Evolutionary conservation across 2,888 invertebrate genomes (phyloP).

Genomic region (Euzetes globulus): DNA sequence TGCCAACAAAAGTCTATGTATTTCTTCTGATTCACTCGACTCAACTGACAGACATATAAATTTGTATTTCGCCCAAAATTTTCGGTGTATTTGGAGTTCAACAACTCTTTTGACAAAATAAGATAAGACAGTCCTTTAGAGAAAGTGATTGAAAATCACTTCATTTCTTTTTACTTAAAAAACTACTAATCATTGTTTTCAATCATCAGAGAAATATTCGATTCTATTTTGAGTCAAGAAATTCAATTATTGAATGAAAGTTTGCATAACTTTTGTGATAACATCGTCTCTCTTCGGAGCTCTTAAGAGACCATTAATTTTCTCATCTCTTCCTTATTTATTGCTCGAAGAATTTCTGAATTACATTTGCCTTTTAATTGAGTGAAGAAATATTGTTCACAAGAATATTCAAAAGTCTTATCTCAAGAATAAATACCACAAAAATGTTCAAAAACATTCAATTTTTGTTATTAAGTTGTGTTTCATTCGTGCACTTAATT

Average conservation of each 20-base stretch:
- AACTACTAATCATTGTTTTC: background rate
- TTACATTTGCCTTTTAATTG: background rate
- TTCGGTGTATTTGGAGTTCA: background rate
- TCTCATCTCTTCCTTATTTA: background rate
- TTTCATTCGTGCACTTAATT: background rate
- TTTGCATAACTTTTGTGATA: slow-evolving; percentile 5
- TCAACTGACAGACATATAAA: background rate
- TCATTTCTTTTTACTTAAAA: background rate
- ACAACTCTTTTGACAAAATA: background rate
- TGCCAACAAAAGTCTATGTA: slow-evolving; percentile 2
- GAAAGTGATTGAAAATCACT: background rate
- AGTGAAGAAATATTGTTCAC: background rate
- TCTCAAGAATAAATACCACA: background rate
- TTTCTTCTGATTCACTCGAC: background rate
- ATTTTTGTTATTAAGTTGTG: background rate
- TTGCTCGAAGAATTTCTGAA: background rate
- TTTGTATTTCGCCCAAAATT: no score
- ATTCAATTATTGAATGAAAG: background rate
- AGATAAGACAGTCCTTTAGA: background rate
- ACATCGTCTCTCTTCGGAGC: background rate
- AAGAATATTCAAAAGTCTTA: background rate
- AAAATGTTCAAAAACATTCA: background rate
- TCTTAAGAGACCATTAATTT: background rate
- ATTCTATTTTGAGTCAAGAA: background rate
- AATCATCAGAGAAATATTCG: background rate